Evolutionary conservation across 2,888 invertebrate species (phyloP), one percentile per base, ranked within the genome.

Genomic region (Phengaris arion): DNA sequence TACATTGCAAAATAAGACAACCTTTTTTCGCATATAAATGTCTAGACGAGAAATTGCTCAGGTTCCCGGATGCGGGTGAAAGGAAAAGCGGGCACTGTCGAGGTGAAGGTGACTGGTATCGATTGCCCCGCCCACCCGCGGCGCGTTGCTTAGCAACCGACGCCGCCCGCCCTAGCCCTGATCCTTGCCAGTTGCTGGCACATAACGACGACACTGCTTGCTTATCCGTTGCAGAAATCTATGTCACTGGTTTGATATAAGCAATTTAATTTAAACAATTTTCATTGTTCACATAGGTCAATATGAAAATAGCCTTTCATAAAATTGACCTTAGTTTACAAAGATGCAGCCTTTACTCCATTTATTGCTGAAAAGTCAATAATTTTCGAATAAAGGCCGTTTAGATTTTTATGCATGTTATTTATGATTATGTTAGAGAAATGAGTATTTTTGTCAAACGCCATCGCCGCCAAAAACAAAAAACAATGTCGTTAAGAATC

Each of bases 91-190:
- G 82, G 83, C 82, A 82, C 83, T 85, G 81, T 81, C 80, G 84
- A 80, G 82, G 83, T 83, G 81, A 82, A 85, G 85, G 85, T 85
- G 86, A 85, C 83, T 81, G 83, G 81, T 95, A 96, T 96, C 95
- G 95, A 96, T 96, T 95, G 94, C 94, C 95, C 94, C 95, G 95
- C 94, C 95, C 94, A 90, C 94, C 94, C 94, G 91, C 92, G 89
- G 94, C 90, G 94, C 92, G 94, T 94, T 89, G 94, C 94, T 85
- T 86, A 84, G 94, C 93, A 91, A 93, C 90, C 86, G 59, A 15
- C 68, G 15, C 54, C 64, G 51, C 64, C 51, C 59, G 64, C 74
- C 64, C 59, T 74, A 59, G 46, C 55, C 22, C 59, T 15, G 35
- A 59, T n/a, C 10, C 48, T 10, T 12, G 64, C 48, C 15, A 13